Evolutionary conservation across 2,797 vertebrate genomes (phyloP), one percentile per base, ranked within the genome.

Genomic region (Galaxias olidus): DNA sequence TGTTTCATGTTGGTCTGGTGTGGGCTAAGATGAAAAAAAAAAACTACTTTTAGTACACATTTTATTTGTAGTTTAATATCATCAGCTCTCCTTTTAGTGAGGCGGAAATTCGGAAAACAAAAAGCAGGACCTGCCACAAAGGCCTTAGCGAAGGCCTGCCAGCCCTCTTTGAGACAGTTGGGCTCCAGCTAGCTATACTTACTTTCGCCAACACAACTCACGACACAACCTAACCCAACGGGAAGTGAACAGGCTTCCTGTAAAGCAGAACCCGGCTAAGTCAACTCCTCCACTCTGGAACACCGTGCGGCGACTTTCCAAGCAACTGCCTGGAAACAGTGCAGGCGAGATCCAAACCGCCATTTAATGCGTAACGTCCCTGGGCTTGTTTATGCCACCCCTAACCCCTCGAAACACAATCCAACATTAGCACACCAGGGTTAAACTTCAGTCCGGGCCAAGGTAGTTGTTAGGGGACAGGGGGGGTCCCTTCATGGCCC

Each of bases 251-350:
- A 47, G 10, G 9, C 14, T 45, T 8, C 15, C 14, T 13, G 20
- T 9, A 43, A 59, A 69, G 44, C 9, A 49, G 18, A 51, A 43
- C 61, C 47, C 45, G 4, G 30, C 14, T 20, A 10, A 14, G n/a
- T 50, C n/a, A 70, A 63, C 59, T 64, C 44, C 30, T 68, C 5
- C 4, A 59, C 14, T 59, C 18, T 30, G 7, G 40, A 68, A 64
- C 57, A 60, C 30, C 51, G 53, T 51, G 50, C 44, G 55, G 60
- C 61, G 63, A 65, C 63, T 65, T 55, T 75, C 69, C 63, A 0
- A 48, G 46, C 63, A 60, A 65, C 41, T 83, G 87, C 79, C 71
- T 76, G 73, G 75, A 87, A 81, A 75, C 55, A 71, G 41, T 61
- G 46, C 67, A 76, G 58, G 61, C 20, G 15, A n/a, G 66, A 56